phyloP scores from a whole-genome alignment of 1,140 invertebrate genomes.

The Temnothorax nylanderi region DNA sequence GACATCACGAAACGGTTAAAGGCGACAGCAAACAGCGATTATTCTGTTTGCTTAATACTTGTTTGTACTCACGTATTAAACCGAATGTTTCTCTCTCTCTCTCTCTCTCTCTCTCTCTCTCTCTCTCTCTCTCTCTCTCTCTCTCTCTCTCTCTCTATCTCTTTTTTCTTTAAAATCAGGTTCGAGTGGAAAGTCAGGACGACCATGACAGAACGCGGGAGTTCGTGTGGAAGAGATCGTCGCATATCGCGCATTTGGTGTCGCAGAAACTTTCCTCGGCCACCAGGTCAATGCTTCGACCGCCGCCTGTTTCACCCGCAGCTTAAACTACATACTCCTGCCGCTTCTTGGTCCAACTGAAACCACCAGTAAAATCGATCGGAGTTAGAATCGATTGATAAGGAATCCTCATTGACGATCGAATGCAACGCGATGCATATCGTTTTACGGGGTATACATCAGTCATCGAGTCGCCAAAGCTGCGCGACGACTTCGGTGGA shows the following conservation, averaged over 20 bases:
- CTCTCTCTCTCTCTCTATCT: background rate
- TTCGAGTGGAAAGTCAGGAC: conserved; percentile 92
- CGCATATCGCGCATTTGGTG: conserved; percentile 92
- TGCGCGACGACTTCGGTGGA: background rate
- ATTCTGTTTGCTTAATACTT: background rate
- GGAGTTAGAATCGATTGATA: background rate
- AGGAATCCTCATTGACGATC: background rate
- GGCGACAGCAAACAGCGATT: background rate
- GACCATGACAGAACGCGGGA: conserved; percentile 93
- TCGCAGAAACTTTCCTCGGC: conserved; percentile 92
- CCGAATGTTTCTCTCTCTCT: background rate
- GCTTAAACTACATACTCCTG: conserved; percentile 51
- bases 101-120: background rate
- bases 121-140: background rate
- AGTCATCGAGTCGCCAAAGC: background rate
- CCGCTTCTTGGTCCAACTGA: conserved; percentile 29
- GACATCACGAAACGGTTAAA: background rate
- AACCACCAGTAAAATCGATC: conserved; percentile 4
- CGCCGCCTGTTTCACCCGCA: conserved; percentile 77
- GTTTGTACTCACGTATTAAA: background rate
- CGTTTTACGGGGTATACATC: conserved; percentile 13
- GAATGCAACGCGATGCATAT: background rate
- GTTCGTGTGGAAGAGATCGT: conserved; percentile 92
- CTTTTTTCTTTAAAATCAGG: conserved; percentile 84
- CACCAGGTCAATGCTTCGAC: conserved; percentile 91